Base-by-base conservation (phyloP, 2,797 vertebrate genomes). In the Micromesistius poutassou region DNA sequence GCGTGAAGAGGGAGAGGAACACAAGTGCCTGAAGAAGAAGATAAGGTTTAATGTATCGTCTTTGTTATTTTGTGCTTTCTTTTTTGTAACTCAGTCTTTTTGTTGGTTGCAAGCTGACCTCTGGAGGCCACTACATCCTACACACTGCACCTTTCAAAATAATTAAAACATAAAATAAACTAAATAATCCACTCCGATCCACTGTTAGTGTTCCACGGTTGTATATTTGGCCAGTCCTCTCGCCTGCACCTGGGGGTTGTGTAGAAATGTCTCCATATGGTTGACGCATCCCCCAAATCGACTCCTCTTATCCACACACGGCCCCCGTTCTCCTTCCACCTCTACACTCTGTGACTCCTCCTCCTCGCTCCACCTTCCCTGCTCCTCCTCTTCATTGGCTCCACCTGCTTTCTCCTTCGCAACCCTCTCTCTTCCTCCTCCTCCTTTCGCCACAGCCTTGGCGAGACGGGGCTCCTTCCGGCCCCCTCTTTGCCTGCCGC, bases 251-350 rank as follows among this genome's bases (percentile, higher is more conserved):
- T 95, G 95, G 28, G 95, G 95, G 78, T 96, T 96, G 89, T 93
- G 87, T 72, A 96, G 90, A 88, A 96, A 96, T 2, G 94, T 94
- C 71, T 94, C 92, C 82, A 89, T 91, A 82, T 96, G 91, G 87
- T 96, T 96, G 82, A 95, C 93, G 80, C 95, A 96, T 30, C 95
- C 95, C 30, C 95, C 95, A 79, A 94, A 95, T 30, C 93, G 91
- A 87, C 94, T 94, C 83, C 87, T 94, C 79, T 87, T 91, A 50
- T 95, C 93, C 80, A 82, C 74, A 77, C 92, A 88, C 4, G 46
- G 83, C 36, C 86, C 85, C 91, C 89, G 91, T 4, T 66, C 77
- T 76, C 80, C 85, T 13, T 75, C 80, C 31, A 14, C 22, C 13
- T 81, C 78, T n/a, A 73, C 72, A 4, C 36, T 72, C 50, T 74